phyloP scores from a whole-genome alignment of 1,140 invertebrate genomes.

The Cylas formicarius region DNA sequence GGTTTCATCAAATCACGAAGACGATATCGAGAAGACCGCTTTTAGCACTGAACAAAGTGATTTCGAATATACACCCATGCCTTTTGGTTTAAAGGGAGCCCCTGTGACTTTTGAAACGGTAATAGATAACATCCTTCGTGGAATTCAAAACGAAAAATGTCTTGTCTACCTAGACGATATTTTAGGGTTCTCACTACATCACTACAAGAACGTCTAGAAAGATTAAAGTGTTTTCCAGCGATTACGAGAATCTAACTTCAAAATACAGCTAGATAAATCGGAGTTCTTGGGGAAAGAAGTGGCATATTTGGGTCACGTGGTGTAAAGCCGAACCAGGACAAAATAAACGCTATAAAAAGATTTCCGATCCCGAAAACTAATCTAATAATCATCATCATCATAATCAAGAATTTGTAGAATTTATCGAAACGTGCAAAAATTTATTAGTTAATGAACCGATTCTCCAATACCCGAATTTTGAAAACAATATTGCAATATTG shows the following conservation, averaged over 20 bases:
- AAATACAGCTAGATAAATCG: constrained; percentile 30
- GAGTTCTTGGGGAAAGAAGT: constrained; percentile 33
- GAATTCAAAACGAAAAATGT: constrained; percentile 28
- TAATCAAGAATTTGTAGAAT: constrained; percentile 22
- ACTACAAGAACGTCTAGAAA: constrained; percentile 13
- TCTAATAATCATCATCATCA: constrained; percentile 23
- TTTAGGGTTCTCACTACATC: constrained; percentile 22
- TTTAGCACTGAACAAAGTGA: no score
- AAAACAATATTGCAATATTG: constrained; percentile 32
- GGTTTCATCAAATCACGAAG: constrained; percentile 11
- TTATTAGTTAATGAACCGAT: constrained; percentile 21
- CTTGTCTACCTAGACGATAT: constrained; percentile 33
- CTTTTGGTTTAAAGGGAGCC: constrained; percentile 23
- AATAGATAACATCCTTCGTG: no score
- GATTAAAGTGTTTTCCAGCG: constrained; percentile 13
- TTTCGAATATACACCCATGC: no score
- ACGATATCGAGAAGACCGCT: constrained; percentile 18
- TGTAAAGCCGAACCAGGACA: constrained; percentile 23
- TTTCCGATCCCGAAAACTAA: constrained; percentile 23
- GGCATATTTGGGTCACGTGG: constrained; percentile 39
- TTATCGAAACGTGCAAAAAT: constrained; percentile 20
- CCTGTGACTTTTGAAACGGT: constrained; percentile 22
- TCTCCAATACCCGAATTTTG: constrained; percentile 32
- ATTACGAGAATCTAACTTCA: constrained; percentile 17
- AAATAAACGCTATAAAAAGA: constrained; percentile 23